These are phyloP conservation scores for Caranx ignobilis DNA, from an alignment of 2,113 vertebrate species.

Conservation along the genomic window DNA sequence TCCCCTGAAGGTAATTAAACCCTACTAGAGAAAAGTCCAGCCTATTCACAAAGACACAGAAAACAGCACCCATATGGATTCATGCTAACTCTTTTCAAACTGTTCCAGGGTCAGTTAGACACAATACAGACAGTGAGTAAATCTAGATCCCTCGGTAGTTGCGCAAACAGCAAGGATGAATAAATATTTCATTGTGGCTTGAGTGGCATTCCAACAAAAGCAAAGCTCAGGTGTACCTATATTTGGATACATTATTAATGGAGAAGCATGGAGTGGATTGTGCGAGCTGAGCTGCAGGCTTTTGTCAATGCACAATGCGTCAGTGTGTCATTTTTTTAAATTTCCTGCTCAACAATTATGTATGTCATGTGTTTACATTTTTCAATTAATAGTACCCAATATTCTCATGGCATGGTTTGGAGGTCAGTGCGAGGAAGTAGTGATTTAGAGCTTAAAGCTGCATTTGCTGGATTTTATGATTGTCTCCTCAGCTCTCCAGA, in stretches of 20 bases:
- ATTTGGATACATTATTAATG: slow-evolving; percentile 58
- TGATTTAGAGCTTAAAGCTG: too few relatives aligned
- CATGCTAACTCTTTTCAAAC: background rate
- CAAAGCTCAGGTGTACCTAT: slow-evolving; percentile 18
- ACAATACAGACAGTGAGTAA: background rate
- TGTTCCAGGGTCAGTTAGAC: slow-evolving; percentile 1
- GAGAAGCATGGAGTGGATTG: background rate
- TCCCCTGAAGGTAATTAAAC: slow-evolving; percentile 26
- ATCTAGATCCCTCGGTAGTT: background rate
- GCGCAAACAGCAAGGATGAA: slow-evolving; percentile 17
- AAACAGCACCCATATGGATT: background rate
- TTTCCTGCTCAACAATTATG: background rate
- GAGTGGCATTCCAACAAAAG: slow-evolving; percentile 34
- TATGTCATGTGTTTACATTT: background rate
- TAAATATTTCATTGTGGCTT: slow-evolving; percentile 62
- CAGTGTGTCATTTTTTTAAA: background rate
- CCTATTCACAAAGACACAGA: background rate
- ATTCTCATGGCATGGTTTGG: background rate
- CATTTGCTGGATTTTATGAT: too few relatives aligned
- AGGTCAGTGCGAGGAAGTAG: background rate
- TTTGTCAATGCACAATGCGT: background rate
- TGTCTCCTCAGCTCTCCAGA: too few relatives aligned
- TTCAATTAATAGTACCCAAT: background rate
- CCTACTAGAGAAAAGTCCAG: background rate
- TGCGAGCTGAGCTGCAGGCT: background rate